Evolutionary conservation across 2,113 vertebrate species (phyloP).

Genomic region (Panurus biarmicus): DNA sequence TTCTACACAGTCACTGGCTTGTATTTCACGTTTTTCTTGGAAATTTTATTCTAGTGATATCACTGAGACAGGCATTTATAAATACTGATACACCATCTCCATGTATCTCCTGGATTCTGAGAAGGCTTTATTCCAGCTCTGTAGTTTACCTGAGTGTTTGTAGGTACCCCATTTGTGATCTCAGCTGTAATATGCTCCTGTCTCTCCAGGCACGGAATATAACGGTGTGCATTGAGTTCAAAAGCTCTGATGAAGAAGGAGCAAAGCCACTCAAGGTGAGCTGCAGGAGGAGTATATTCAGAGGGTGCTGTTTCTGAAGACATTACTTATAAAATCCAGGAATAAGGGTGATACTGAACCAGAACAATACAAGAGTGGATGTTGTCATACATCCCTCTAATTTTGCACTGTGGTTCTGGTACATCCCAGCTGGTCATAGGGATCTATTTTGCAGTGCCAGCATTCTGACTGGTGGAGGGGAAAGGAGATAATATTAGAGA

Average conservation of each 20-base stretch:
- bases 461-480: neutral
- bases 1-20: neutral
- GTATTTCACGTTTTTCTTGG: neutral
- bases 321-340: neutral
- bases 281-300: neutral
- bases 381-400: neutral
- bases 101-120: neutral
- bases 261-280: constrained; percentile 88
- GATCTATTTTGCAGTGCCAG: neutral
- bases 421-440: neutral
- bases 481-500: neutral
- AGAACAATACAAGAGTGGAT: neutral
- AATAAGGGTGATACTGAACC: neutral
- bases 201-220: constrained; percentile 90
- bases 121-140: constrained; percentile 21
- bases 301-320: neutral
- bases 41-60: neutral
- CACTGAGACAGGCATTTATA: neutral
- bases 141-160: neutral
- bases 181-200: neutral
- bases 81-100: neutral
- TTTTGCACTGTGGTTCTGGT: neutral
- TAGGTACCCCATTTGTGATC: neutral
- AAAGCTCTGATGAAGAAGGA: constrained; percentile 88
- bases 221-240: constrained; percentile 89